Evolutionary conservation across 2,113 vertebrate genomes (phyloP).

Genomic region (Stercorarius parasiticus): DNA sequence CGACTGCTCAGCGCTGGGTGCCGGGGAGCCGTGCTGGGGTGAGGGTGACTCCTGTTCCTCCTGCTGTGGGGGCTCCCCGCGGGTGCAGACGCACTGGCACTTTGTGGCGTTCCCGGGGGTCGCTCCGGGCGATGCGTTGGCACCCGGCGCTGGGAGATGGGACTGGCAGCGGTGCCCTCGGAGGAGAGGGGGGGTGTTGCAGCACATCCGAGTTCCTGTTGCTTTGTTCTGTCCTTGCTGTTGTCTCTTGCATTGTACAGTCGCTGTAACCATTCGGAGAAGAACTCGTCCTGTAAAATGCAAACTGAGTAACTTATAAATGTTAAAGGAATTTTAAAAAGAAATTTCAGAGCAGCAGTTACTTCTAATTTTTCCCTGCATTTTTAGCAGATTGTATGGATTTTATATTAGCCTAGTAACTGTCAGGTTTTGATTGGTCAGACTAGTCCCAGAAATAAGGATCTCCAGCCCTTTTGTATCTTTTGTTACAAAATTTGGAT

Average conservation of each 20-base stretch:
- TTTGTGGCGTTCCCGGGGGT: background rate
- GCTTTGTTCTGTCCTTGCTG: constrained; percentile 19
- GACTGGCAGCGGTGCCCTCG: background rate
- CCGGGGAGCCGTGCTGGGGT: background rate
- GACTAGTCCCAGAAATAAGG: constrained; percentile 55
- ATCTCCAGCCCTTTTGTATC: constrained; percentile 69
- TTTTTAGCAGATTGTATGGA: constrained; percentile 64
- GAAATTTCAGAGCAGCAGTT: constrained; percentile 57
- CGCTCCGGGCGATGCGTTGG: background rate
- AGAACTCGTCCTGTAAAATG: constrained; percentile 63
- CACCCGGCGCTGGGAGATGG: background rate
- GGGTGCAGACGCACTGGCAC: constrained; percentile 14
- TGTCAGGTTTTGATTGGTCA: constrained; percentile 55
- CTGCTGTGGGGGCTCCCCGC: background rate
- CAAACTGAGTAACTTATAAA: constrained; percentile 70
- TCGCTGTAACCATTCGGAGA: constrained; percentile 59
- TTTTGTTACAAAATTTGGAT: constrained; percentile 73
- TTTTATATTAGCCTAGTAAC: constrained; percentile 65
- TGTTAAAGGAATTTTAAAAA: constrained; percentile 39
- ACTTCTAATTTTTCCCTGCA: constrained; percentile 57
- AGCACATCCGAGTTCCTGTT: background rate
- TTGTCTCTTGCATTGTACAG: constrained; percentile 57
- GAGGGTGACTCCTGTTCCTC: background rate
- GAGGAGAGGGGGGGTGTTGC: background rate
- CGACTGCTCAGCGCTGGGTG: background rate